Evolutionary conservation across 2,888 invertebrate genomes (phyloP).

Genomic region (Oxycera nigricornis): DNA sequence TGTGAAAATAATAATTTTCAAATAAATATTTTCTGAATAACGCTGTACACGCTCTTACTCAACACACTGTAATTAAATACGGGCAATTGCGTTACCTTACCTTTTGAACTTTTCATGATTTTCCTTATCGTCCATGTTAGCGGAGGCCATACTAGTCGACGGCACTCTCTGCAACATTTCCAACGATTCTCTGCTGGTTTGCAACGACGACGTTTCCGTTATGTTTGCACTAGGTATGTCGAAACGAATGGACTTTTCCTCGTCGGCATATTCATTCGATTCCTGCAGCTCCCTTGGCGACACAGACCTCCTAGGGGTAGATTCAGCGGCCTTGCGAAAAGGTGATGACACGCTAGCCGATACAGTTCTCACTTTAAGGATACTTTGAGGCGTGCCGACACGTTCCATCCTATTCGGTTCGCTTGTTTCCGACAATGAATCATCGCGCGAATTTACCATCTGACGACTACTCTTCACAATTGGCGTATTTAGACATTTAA

Average conservation of each 20-base stretch:
- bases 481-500: slow-evolving; percentile 43
- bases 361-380: slow-evolving; percentile 39
- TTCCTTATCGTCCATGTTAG: not conserved
- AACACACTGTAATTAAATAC: too few species aligned
- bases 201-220: not conserved
- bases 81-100: not conserved
- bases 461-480: slow-evolving; percentile 43
- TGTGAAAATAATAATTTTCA: too few species aligned
- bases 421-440: slow-evolving; percentile 9
- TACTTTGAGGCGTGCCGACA: slow-evolving; percentile 42
- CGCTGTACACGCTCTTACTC: too few species aligned
- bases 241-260: slow-evolving; percentile 47
- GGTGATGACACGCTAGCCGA: slow-evolving; percentile 9
- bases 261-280: slow-evolving; percentile 23
- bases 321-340: not conserved
- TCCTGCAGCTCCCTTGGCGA: not conserved
- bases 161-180: slow-evolving; percentile 27
- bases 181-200: slow-evolving; percentile 17
- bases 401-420: slow-evolving; percentile 25
- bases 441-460: slow-evolving; percentile 1
- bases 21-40: too few species aligned
- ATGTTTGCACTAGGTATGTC: slow-evolving; percentile 44
- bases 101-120: not conserved
- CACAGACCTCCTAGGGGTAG: not conserved
- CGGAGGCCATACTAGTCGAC: slow-evolving; percentile 17